Evolutionary conservation across 1,140 invertebrate species (phyloP), one percentile per base, ranked within the genome.

Genomic region (Cheumatopsyche charites): DNA sequence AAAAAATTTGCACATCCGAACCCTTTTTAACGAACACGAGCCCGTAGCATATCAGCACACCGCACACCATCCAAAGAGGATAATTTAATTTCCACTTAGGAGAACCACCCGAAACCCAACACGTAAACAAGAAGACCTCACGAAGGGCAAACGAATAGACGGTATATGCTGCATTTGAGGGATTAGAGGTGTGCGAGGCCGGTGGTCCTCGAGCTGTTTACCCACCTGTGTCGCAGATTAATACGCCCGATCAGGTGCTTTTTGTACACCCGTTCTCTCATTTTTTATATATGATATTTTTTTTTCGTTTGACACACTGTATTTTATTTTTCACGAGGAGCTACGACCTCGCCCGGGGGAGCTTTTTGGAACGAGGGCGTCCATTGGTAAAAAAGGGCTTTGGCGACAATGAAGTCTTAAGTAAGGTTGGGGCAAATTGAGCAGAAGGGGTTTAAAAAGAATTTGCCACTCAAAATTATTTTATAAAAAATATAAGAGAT

Each of bases 201-300:
- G 70, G 70, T 71, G 70, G 70, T 71, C 70, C 55, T 23, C 15
- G 68, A 25, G 23, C 42, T 65, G 45, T 65, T 71, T 71, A 65
- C 70, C 70, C 70, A 71, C 70, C 70, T 71, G 70, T 66, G 62
- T 42, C 29, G 11, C 65, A 67, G 70, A 65, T 65, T 71, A 71
- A 71, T 71, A 65, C 26, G 42, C 19, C 29, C 70, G 61, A 71
- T 71, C 70, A 71, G 70, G 70, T 71, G 70, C 12, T 52, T 65
- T 65, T 63, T 71, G 43, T 49, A 63, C 62, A 41, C 41, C 41
- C 1, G 63, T 71, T 65, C 62, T 49, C 29, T 12, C 29, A 9
- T 36, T 9, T 36, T 36, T 36, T 9, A 36, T 36, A 4, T 36
- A 4, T 36, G 3, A 36, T 41, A 26, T 23, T 41, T 63, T 63